Conservation (phyloP, 2,888 invertebrate species). For the Penaeus monodon region DNA sequence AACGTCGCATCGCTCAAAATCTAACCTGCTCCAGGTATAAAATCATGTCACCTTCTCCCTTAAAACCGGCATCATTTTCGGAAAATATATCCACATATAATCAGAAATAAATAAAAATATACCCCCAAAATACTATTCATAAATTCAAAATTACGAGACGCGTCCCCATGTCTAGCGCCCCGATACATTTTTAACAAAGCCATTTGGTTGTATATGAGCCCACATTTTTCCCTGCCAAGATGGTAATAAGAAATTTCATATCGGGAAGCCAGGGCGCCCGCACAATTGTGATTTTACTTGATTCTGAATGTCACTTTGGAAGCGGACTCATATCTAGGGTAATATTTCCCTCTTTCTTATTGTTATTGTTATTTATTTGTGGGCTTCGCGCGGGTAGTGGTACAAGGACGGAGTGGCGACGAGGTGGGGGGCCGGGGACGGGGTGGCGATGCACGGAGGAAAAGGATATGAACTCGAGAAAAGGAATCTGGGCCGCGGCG, state of each 20-base stretch:
- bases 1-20: no score
- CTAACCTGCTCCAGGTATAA: no score
- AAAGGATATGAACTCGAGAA: background rate
- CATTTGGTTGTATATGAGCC: conserved; percentile 47
- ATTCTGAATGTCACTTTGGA: conserved; percentile 22
- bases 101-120: no score
- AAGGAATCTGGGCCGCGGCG: no score
- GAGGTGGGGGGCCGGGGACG: background rate
- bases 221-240: conserved; percentile 48
- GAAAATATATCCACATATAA: no score
- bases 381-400: background rate
- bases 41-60: no score
- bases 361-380: conserved; percentile 33
- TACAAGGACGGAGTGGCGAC: background rate
- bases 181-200: conserved; percentile 50
- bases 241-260: conserved; percentile 36
- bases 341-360: conserved; percentile 26
- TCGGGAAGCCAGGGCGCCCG: conserved; percentile 8
- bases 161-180: conserved; percentile 4
- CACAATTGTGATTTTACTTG: conserved; percentile 26
- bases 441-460: background rate
- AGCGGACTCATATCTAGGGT: conserved; percentile 1
- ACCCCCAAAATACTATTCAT: no score
- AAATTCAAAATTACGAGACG: no score
- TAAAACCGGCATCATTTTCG: no score